Evolutionary conservation across 1,140 invertebrate species (phyloP).

Genomic region (Tyrophagus putrescentiae): DNA sequence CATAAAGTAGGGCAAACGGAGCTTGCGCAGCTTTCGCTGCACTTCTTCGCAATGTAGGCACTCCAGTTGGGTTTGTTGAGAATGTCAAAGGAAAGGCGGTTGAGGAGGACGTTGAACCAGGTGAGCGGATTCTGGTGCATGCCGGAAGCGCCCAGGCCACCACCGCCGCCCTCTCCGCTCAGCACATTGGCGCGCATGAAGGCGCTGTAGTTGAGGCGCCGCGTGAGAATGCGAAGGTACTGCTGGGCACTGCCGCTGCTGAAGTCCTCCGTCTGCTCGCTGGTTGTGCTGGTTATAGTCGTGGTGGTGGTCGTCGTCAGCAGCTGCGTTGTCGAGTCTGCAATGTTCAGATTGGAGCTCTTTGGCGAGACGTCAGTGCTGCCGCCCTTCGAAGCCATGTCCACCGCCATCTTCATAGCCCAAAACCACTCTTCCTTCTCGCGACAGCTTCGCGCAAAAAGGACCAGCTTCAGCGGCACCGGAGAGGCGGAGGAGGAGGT

Average conservation of each 20-base stretch:
- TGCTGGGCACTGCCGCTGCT: not conserved
- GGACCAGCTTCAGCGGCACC: conserved; percentile 21
- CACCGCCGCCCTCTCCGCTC: not conserved
- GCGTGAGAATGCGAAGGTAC: not conserved
- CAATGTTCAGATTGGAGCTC: not conserved
- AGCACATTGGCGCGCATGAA: conserved; percentile 15
- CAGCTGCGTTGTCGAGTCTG: too few species aligned
- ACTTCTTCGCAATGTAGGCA: conserved; percentile 48
- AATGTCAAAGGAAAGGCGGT: conserved; percentile 59
- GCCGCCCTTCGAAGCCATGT: too few species aligned
- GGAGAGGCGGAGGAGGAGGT: not conserved
- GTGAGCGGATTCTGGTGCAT: conserved; percentile 9
- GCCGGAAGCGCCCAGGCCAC: not conserved
- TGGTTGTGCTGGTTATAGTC: too few species aligned
- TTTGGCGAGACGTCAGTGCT: not conserved
- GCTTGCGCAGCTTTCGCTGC: conserved; percentile 67
- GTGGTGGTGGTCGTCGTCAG: too few species aligned
- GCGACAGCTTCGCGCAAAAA: conserved; percentile 64
- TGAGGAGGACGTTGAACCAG: conserved; percentile 60
- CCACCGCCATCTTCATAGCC: conserved; percentile 29
- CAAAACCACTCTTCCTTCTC: conserved; percentile 78
- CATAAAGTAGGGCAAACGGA: conserved; percentile 75
- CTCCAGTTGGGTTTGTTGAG: conserved; percentile 48
- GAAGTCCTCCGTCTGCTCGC: not conserved
- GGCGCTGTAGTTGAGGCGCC: not conserved